Conservation (phyloP, 2,888 invertebrate species). For the Nemurella pictetii region DNA sequence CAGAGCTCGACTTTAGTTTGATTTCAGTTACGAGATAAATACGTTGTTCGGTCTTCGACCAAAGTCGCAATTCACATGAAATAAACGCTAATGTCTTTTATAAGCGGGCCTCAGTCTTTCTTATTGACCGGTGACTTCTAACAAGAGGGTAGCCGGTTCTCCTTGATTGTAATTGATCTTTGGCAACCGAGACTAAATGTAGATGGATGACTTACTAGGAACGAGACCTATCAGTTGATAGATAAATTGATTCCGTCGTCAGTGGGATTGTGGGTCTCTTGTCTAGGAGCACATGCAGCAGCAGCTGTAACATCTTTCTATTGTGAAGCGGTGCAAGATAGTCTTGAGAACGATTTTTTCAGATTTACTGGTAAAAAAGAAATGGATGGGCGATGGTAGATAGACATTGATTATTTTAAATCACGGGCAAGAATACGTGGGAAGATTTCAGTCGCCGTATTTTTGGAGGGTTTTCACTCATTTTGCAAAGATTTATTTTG, state of each 20-base stretch:
- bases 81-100: neutral
- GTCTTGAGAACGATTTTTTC: no score
- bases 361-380: no score
- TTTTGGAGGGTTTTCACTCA: no score
- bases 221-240: neutral
- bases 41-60: neutral
- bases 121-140: neutral
- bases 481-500: no score
- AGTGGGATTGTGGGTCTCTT: neutral
- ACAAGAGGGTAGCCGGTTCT: neutral
- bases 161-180: neutral
- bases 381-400: no score
- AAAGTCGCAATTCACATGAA: neutral
- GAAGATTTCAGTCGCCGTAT: no score
- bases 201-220: neutral
- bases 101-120: neutral
- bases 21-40: slow-evolving; percentile 8
- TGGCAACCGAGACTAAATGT: neutral
- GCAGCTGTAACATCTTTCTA: neutral
- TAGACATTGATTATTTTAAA: no score
- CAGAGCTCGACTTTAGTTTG: neutral
- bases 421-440: no score
- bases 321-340: neutral
- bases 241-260: neutral
- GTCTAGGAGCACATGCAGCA: neutral